Percentiles rank a stretch among this genome's conserved stretches.
These are phyloP conservation scores for Heterohyrax brucei DNA, from an alignment of 2,797 vertebrate species.

Conservation along the genomic window DNA sequence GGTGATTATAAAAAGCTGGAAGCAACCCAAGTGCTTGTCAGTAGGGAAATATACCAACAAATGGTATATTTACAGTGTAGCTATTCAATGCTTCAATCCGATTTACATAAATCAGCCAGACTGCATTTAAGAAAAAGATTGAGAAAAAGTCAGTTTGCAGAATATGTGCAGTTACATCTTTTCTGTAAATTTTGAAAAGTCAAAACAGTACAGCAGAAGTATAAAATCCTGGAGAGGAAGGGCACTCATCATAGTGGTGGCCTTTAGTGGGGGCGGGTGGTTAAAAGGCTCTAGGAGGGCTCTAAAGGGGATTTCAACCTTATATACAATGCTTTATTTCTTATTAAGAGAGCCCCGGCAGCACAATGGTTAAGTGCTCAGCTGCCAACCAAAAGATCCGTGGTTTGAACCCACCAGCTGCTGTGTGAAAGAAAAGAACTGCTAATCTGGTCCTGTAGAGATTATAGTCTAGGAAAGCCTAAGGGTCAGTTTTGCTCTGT, in stretches of 20 bases:
- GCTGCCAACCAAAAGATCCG: no score
- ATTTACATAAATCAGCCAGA: not conserved
- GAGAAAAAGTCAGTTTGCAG: constrained; percentile 20
- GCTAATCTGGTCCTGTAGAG: no score
- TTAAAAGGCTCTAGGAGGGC: not conserved
- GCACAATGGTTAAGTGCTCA: not conserved
- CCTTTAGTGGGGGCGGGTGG: not conserved
- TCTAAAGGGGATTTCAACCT: not conserved
- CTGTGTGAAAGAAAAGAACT: not conserved
- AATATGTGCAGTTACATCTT: not conserved
- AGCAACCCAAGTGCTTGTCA: not conserved
- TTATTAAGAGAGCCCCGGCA: not conserved
- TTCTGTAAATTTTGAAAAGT: not conserved
- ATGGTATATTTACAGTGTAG: not conserved
- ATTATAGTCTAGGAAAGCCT: not conserved
- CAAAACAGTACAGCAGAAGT: not conserved
- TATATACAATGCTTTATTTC: not conserved
- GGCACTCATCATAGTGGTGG: not conserved
- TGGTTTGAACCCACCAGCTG: not conserved
- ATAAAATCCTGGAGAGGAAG: not conserved
- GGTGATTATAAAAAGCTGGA: no score
- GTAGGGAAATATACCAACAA: not conserved
- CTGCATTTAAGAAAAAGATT: constrained; percentile 15
- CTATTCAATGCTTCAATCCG: not conserved
- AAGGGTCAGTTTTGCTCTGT: not conserved